Base-by-base conservation (phyloP, 2,888 invertebrate genomes). In the Diplolepis rosae region DNA sequence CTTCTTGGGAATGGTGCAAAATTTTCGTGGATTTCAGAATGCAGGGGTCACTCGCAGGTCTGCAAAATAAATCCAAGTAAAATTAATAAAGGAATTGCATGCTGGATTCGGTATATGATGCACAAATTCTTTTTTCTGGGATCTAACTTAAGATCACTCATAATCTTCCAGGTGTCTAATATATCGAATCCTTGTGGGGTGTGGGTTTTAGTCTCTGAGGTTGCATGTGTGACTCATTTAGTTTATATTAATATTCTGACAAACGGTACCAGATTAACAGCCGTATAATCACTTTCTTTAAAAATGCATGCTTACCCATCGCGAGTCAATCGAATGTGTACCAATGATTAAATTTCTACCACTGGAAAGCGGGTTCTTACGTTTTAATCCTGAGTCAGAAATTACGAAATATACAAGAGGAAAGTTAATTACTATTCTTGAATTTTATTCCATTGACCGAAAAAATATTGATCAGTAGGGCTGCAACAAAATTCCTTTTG, bases 211-310 rank as follows among this genome's bases (percentile, higher is more conserved):
- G 18, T 48, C 22, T 61, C 27, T 42, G 35, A 61, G 61, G 39
- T 61, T 61, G 61, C 61, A 61, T 39, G 61, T 61, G 35, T 61
- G 39, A 61, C 39, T 61, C 61, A 61, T 61, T 61, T 61, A 5
- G 61, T 61, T 61, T 54, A 28, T 35, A 61, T 39, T 61, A 35
- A 42, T 22, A 61, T 13, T 27, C 27, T 39, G n/a, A 15, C 9
- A 61, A 61, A 24, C 61, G 39, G 61, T 61, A 61, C 27, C n/a
- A n/a, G 27, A 50, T 61, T 42, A 42, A 61, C 39, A 7, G 39
- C 61, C 39, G 39, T 61, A 39, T 61, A 61, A 61, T 61, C n/a
- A 39, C 3, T 61, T 61, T 61, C 39, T 39, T 61, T 9, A 35
- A 35, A 61, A 24, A 22, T 61, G 61, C 61, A 61, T 61, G 61